Evolutionary conservation across 2,113 vertebrate genomes (phyloP).

Genomic region (Lagenorhynchus albirostris): DNA sequence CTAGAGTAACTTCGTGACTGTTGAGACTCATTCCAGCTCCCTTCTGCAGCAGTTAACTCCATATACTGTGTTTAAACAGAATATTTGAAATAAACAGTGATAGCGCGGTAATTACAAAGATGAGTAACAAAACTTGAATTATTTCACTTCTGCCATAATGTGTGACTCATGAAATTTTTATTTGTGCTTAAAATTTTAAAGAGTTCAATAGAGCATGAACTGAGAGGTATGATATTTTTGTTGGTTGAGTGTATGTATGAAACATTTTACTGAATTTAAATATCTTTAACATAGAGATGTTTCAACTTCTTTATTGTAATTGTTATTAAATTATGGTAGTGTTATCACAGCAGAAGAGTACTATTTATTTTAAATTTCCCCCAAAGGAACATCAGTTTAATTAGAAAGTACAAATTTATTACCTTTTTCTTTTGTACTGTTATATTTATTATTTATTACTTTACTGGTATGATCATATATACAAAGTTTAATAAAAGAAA

Average conservation of each 20-base stretch:
- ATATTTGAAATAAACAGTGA: neutral
- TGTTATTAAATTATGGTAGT: neutral
- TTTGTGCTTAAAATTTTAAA: slow-evolving; percentile 5
- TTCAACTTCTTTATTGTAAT: neutral
- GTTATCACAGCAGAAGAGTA: neutral
- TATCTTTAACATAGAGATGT: neutral
- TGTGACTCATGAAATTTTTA: neutral
- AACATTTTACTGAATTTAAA: neutral
- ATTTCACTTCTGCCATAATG: neutral
- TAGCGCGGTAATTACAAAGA: neutral
- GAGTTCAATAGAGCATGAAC: neutral
- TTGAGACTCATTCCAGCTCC: neutral
- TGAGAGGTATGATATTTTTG: neutral
- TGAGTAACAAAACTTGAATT: neutral
- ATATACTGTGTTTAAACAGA: neutral
- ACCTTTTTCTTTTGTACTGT: neutral
- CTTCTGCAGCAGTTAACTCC: neutral
- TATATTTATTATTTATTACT: neutral
- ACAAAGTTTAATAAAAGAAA: neutral
- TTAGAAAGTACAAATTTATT: neutral
- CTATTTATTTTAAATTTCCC: neutral
- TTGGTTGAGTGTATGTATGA: neutral
- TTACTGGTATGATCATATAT: neutral
- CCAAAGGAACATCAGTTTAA: neutral
- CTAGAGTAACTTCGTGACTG: neutral